Percentiles rank a stretch among this genome's conserved stretches.
These are phyloP conservation scores for Drosophila nebulosa DNA, from an alignment of 1,140 invertebrate species.

Conservation along the genomic window DNA sequence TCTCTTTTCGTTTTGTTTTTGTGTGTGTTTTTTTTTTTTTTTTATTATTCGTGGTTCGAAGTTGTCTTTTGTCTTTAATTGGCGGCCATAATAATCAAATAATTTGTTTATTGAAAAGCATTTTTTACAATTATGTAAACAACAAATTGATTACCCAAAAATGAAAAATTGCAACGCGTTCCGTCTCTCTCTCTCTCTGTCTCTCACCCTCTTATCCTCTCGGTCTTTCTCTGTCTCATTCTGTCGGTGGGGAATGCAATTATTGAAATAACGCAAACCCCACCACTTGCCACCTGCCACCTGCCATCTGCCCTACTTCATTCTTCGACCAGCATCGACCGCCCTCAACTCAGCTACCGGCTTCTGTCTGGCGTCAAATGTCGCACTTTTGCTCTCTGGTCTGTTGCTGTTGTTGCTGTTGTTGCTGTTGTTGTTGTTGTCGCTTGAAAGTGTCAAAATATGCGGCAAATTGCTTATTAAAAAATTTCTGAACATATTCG, in stretches of 20 bases:
- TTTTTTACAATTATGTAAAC: conserved; percentile 80
- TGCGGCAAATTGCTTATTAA: conserved; percentile 44
- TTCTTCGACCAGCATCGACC: background rate
- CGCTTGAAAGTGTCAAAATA: conserved; percentile 67
- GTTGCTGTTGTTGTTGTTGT: conserved; percentile 32
- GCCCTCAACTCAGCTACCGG: background rate
- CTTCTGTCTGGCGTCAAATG: conserved; percentile 57
- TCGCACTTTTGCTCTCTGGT: conserved; percentile 69
- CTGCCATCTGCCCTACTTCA: background rate
- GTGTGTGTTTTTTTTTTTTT: conserved; percentile 9
- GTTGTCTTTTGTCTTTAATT: conserved; percentile 69
- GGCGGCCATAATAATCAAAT: conserved; percentile 78
- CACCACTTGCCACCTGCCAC: conserved; percentile 6
- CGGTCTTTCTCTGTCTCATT: conserved; percentile 1
- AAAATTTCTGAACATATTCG: conserved; percentile 4
- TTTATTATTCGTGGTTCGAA: conserved; percentile 7
- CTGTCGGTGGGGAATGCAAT: conserved; percentile 55
- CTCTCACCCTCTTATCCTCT: conserved; percentile 6
- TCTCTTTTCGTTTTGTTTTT: conserved; percentile 14
- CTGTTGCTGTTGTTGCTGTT: conserved; percentile 63
- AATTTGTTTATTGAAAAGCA: conserved; percentile 79
- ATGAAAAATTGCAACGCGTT: conserved; percentile 62
- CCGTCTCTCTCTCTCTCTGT: conserved; percentile 28
- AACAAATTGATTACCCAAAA: conserved; percentile 74
- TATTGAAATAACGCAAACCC: conserved; percentile 72